These are phyloP conservation scores for Gorsachius magnificus DNA, from an alignment of 2,797 vertebrate genomes.

Conservation along the genomic window DNA sequence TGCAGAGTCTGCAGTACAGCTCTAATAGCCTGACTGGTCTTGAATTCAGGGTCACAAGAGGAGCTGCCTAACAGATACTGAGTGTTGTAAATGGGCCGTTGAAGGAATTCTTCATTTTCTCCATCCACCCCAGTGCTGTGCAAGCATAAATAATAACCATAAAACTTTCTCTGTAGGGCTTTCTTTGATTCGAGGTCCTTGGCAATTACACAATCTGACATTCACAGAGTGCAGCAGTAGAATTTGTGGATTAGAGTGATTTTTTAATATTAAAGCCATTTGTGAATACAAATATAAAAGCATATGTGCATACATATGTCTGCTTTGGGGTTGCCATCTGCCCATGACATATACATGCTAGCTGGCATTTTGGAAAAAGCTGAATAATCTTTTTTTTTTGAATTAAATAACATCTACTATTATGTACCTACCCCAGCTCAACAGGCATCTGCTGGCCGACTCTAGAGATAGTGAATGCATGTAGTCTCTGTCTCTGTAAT, in stretches of 20 bases:
- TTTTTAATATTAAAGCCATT: background rate
- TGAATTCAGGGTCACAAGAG: background rate
- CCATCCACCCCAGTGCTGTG: background rate
- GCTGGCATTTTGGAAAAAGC: background rate
- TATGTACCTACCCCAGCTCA: background rate
- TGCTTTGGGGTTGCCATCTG: background rate
- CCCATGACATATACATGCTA: background rate
- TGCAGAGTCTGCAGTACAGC: background rate
- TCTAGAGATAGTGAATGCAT: background rate
- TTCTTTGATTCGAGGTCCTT: background rate
- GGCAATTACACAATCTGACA: background rate
- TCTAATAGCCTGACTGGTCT: background rate
- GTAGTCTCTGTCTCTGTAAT: background rate
- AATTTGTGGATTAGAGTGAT: background rate
- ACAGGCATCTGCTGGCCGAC: background rate
- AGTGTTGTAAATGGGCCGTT: background rate
- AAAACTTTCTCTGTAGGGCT: background rate
- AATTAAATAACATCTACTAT: background rate
- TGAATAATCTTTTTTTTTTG: background rate
- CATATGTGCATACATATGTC: slow-evolving; percentile 15
- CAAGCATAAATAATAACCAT: background rate
- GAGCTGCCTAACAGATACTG: background rate
- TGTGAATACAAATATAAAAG: slow-evolving; percentile 8
- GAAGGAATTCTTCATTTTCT: slow-evolving; percentile 10
- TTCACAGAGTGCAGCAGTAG: background rate